These are phyloP conservation scores for Ardeotis arabs DNA, from an alignment of 2,113 vertebrate species.

Conservation along the genomic window DNA sequence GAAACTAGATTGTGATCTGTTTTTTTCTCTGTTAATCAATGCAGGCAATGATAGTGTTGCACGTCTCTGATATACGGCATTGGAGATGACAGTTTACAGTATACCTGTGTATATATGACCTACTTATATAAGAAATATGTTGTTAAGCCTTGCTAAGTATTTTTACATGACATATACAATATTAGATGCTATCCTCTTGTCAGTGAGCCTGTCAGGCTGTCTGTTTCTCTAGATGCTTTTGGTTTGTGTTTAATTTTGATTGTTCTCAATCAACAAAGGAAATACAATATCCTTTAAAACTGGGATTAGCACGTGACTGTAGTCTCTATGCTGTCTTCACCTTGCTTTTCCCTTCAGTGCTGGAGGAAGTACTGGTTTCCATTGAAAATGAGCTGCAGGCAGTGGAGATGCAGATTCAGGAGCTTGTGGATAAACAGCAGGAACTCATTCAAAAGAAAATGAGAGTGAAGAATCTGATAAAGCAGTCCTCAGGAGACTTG, in stretches of 20 bases:
- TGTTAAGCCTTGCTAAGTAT: neutral
- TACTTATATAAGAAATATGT: neutral
- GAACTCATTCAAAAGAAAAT: conserved; percentile 82
- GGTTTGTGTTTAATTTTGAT: neutral
- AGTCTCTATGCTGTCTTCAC: neutral
- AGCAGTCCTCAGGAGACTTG: conserved; percentile 72
- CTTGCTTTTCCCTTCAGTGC: conserved; percentile 66
- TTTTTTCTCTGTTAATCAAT: neutral
- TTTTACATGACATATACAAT: neutral
- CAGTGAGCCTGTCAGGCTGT: neutral
- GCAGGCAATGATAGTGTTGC: neutral
- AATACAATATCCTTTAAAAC: neutral
- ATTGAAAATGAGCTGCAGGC: conserved; percentile 86
- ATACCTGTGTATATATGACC: no score
- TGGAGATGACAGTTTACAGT: neutral
- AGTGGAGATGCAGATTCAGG: conserved; percentile 87
- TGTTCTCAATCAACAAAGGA: neutral
- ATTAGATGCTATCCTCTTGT: neutral
- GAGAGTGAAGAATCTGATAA: conserved; percentile 77
- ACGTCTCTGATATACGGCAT: accelerated
- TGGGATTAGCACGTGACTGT: neutral
- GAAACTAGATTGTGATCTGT: neutral
- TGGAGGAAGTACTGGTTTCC: conserved; percentile 82
- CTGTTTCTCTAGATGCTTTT: neutral
- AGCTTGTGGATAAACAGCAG: conserved; percentile 86